Percentiles rank a stretch among this genome's conserved stretches.
These are phyloP conservation scores for Hedychridium roseum DNA, from an alignment of 2,888 invertebrate genomes.

Conservation along the genomic window DNA sequence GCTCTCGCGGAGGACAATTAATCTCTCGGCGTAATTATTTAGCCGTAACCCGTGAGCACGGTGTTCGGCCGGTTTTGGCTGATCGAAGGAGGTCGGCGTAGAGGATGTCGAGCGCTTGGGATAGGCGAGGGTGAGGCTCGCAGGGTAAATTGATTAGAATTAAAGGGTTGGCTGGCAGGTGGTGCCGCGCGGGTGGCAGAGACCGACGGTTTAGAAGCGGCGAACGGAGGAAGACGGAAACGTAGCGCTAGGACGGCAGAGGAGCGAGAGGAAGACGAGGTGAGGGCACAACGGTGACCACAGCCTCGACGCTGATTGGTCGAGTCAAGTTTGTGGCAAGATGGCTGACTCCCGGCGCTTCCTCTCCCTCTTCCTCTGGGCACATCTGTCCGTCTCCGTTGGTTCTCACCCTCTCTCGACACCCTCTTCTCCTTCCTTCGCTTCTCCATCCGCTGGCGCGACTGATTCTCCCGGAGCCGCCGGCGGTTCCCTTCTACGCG, in stretches of 20 bases:
- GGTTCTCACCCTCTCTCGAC: constrained; percentile 35
- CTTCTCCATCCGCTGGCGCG: neutral
- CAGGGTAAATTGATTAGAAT: constrained; percentile 64
- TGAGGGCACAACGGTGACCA: constrained; percentile 61
- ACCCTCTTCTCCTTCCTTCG: constrained; percentile 21
- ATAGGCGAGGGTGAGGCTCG: constrained; percentile 40
- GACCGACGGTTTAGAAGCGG: neutral
- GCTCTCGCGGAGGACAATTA: too few species aligned
- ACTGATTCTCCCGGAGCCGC: neutral
- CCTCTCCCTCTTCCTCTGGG: constrained; percentile 15
- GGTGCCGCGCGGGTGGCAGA: neutral
- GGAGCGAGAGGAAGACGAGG: constrained; percentile 27
- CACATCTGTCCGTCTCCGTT: constrained; percentile 30
- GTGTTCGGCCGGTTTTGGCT: too few species aligned
- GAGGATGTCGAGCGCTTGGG: neutral
- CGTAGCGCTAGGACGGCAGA: constrained; percentile 7
- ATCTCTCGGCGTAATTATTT: too few species aligned
- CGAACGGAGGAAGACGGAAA: constrained; percentile 26
- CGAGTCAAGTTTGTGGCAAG: constrained; percentile 65
- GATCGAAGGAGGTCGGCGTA: too few species aligned
- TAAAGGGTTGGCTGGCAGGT: constrained; percentile 45
- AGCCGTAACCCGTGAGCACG: too few species aligned
- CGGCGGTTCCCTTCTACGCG: constrained; percentile 45
- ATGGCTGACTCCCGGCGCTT: constrained; percentile 52
- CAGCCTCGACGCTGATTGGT: constrained; percentile 64